Evolutionary conservation across 2,797 vertebrate genomes (phyloP), one percentile per base, ranked within the genome.

Genomic region (Aplochiton taeniatus): DNA sequence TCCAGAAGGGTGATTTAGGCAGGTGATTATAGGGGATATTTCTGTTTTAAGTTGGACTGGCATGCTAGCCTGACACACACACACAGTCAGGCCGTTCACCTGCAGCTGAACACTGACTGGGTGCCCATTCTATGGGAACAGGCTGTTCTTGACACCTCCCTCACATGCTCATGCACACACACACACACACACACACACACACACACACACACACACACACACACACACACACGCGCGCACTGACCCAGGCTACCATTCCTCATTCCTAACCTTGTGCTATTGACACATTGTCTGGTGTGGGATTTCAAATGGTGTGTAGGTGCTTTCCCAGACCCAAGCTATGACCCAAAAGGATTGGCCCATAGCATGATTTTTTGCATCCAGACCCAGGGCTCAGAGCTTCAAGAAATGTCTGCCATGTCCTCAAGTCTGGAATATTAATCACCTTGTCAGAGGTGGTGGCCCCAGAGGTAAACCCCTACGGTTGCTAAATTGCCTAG

Each of bases 221-320:
- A 56, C 11, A 56, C 18, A 13, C 11, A 8, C 9, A 9, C 9
- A 68, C 61, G 63, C 54, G 13, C 61, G 53, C 52, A 13, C 42
- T 70, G 68, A 76, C 68, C 61, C 75, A 51, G 46, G 3, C 11
- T 56, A 48, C 61, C 56, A 43, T 53, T 50, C 65, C 19, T 51
- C 9, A 47, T 70, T 72, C 43, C 70, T n/a, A 16, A 64, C 63
- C 8, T 44, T 57, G 66, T 12, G 7, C 56, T 74, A 71, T 85
- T 47, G 65, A 78, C 71, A 69, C 65, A 71, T 58, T 80, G 69
- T 77, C 57, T 58, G 72, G 73, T 81, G 66, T 84, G 84, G 81
- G 68, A 77, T 83, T 83, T 79, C 83, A 85, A 73, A 71, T 68
- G 61, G 68, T 66, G 72, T 81, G 85, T 67, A 69, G 81, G 76